Base-by-base conservation (phyloP, 2,888 invertebrate genomes). In the Stomorhina lunata region DNA sequence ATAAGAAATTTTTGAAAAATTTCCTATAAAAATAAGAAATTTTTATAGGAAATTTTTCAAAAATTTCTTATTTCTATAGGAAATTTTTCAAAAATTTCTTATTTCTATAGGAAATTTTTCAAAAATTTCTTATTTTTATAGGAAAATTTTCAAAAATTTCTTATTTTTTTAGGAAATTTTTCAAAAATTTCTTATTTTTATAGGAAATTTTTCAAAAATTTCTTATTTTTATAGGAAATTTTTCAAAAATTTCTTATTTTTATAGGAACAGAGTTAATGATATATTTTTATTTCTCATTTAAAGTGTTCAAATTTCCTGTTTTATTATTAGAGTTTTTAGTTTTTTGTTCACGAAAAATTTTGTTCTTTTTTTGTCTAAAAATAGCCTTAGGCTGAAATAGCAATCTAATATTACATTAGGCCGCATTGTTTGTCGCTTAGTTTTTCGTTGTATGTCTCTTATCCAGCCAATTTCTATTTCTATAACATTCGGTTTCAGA, bases 371-470 rank as follows among this genome's bases (percentile, higher is more conserved):
- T 50, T 37, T 61, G 32, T 48, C 22, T 25, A 20, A 3, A 22
- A 22, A 9, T 48, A 50, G n/a, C 73, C 57, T 45, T 45, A 29
- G 65, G 75, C 75, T 34, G 57, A 65, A 75, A 66, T 66, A 27
- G 55, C 75, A 75, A 75, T 75, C 65, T 75, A 65, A 75, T 57
- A 75, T 66, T 75, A 34, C 55, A 66, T 57, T 57, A 34, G 34
- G 27, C 0, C 15, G 63, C 29, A 32, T 55, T 75, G 32, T n/a
- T n/a, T 75, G 48, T 65, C 43, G 43, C 22, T 43, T 73, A 25
- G 29, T 32, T 57, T 29, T 48, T 48, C 25, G 4, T 48, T 50
- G n/a, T 53, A 40, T 27, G 15, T 48, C 34, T 45, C 22, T 61
- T 40, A n/a, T 50, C 10, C 48, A 53, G 32, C 27, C 43, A 32